Base-by-base conservation (phyloP, 2,797 vertebrate genomes). In the Melanotaenia nigrans region DNA sequence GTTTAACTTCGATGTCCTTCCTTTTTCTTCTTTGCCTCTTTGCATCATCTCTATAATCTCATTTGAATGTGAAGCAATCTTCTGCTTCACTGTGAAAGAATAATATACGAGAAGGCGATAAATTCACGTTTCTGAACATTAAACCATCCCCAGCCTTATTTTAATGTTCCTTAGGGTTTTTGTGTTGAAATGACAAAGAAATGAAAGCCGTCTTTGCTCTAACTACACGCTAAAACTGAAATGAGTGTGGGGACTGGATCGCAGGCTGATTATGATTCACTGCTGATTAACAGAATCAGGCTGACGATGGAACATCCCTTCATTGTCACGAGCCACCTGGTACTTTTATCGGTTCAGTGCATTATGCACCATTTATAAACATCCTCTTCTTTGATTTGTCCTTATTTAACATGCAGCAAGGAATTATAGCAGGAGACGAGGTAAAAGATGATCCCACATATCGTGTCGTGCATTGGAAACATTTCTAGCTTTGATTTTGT, bases 401-500 rank as follows among this genome's bases (percentile, higher is more conserved):
- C 95, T 96, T 95, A 93, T 95, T 96, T 96, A 94, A 95, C 97
- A 98, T 92, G 98, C 98, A 99, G 98, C 98, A 95, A 99, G 97
- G 96, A 99, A 98, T 96, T 99, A 98, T 98, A 97, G 96, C 95
- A 96, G 98, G 94, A 97, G 98, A 97, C 95, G 98, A 99, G 98
- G 98, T 99, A 99, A 99, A 92, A 77, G 40, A 56, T 25, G 20
- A 65, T 58, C 58, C 40, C 66, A 65, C 71, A 5, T 57, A 57
- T 73, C 53, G 8, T 71, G 36, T 82, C 73, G 61, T 76, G 55
- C 54, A 49, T 30, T 30, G 30, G 30, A 12, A 58, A 6, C 38
- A 25, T 30, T 75, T 79, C 54, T 28, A 7, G 28, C 4, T 55
- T 8, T 11, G 35, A 53, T 55, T 20, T 75, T 81, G 30, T 70